These are phyloP conservation scores for Podocnemis expansa DNA, from an alignment of 2,113 vertebrate genomes.

Conservation along the genomic window DNA sequence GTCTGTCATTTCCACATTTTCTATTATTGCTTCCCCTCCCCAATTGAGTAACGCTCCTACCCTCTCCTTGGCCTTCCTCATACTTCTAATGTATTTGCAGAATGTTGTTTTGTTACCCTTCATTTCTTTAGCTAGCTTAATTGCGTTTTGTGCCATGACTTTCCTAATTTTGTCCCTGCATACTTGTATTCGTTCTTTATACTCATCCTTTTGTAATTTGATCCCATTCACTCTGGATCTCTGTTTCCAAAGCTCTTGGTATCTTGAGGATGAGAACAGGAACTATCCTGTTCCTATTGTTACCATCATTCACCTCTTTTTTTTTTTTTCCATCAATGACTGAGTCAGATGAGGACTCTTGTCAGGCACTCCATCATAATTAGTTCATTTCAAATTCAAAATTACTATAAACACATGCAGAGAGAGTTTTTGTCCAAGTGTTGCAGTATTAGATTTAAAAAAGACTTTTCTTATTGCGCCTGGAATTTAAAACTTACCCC, in stretches of 20 bases:
- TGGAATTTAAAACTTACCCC: neutral
- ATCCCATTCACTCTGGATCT: neutral
- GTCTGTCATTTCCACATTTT: too few relatives aligned
- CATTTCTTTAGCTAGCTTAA: too few relatives aligned
- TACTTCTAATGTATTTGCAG: too few relatives aligned
- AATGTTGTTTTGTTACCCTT: too few relatives aligned
- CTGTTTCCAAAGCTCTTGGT: neutral
- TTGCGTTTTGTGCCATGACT: too few relatives aligned
- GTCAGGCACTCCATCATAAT: neutral
- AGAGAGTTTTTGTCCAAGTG: neutral
- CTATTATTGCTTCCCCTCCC: too few relatives aligned
- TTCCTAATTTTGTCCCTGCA: too few relatives aligned
- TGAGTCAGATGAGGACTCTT: constrained; percentile 33
- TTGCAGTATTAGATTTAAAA: neutral
- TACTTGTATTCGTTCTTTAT: too few relatives aligned
- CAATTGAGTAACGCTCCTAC: too few relatives aligned
- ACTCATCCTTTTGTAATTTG: too few relatives aligned
- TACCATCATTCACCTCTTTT: neutral
- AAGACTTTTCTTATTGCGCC: neutral
- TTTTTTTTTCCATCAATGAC: neutral
- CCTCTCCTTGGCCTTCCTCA: too few relatives aligned
- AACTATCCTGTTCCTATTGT: neutral
- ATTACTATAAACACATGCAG: neutral
- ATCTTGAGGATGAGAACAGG: neutral
- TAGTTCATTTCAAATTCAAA: neutral